These are phyloP conservation scores for Argya squamiceps DNA, from an alignment of 2,797 vertebrate genomes.

Conservation along the genomic window DNA sequence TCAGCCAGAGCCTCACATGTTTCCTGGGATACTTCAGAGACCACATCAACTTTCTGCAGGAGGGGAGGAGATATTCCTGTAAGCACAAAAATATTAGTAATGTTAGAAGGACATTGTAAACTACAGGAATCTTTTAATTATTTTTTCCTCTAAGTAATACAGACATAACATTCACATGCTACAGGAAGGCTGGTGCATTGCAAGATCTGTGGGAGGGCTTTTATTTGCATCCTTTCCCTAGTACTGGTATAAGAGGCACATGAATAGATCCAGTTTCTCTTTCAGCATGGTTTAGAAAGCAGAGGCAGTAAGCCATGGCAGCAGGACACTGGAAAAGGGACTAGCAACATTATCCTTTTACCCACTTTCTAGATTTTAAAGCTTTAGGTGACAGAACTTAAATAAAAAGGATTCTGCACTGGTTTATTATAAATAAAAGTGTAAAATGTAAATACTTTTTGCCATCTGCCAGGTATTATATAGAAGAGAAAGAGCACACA, in stretches of 20 bases:
- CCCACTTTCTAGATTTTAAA: not conserved
- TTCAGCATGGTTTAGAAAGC: not conserved
- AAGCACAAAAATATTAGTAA: not conserved
- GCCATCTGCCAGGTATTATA: not conserved
- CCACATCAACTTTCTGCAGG: conserved; percentile 85
- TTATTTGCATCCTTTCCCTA: not conserved
- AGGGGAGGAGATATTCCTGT: conserved; percentile 80
- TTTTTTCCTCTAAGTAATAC: not conserved
- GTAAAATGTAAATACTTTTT: not conserved
- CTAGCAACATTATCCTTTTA: not conserved
- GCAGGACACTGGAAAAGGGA: not conserved
- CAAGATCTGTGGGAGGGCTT: not conserved
- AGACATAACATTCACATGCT: not conserved
- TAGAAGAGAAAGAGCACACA: not conserved
- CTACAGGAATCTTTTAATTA: not conserved
- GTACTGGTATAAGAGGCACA: not conserved
- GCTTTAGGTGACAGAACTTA: not conserved
- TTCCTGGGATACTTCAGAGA: conserved; percentile 85
- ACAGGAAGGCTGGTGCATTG: not conserved
- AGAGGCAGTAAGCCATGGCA: not conserved
- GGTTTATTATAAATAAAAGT: not conserved
- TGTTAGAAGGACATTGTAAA: not conserved
- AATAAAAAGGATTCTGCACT: not conserved
- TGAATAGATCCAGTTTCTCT: not conserved
- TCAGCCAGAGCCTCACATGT: conserved; percentile 82